Base-by-base conservation (phyloP, 2,888 invertebrate genomes). In the Plagodis pulveraria region DNA sequence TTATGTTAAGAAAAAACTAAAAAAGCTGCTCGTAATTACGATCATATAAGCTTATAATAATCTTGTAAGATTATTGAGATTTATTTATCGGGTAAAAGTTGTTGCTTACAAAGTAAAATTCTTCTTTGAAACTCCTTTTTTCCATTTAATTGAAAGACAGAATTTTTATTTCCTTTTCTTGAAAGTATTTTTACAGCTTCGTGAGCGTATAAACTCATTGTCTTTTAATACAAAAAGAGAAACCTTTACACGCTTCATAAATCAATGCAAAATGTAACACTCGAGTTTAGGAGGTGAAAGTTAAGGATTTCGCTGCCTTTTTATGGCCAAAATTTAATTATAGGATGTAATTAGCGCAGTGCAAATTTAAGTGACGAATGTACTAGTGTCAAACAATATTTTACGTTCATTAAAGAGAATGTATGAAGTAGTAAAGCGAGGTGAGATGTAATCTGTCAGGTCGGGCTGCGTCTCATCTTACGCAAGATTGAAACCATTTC, bases 401-500 rank as follows among this genome's bases (percentile, higher is more conserved):
- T 66, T 58, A 68, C 60, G 47, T 59, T 65, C 44, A 56, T 62
- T 65, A 66, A 65, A 74, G 71, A 66, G 70, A 76, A 76, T 71
- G 71, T 72, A 65, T 66, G 59, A 49, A 57, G 59, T 62, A 50
- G 49, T 53, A 44, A 56, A 71, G 61, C 63, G 69, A 67, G 66
- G 68, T 72, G 57, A 77, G 79, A 82, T 77, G 78, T 70, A 79
- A 81, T 82, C 82, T 75, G 74, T 81, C 80, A 80, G 63, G 65
- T 67, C 72, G 46, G n/a, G 10, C 45, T 12, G 11, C 32, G 58
- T 67, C 70, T 71, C 77, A 73, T 69, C 71, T 86, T 86, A 77
- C 83, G 81, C 78, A 89, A 88, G 69, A 77, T 72, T 73, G 75
- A 77, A 77, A 77, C 74, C 75, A 74, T 87, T 87, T 86, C 87